Percentiles rank a stretch among this genome's conserved stretches.
Conservation (phyloP, 2,797 vertebrate genomes). For the Saxicola maurus region DNA sequence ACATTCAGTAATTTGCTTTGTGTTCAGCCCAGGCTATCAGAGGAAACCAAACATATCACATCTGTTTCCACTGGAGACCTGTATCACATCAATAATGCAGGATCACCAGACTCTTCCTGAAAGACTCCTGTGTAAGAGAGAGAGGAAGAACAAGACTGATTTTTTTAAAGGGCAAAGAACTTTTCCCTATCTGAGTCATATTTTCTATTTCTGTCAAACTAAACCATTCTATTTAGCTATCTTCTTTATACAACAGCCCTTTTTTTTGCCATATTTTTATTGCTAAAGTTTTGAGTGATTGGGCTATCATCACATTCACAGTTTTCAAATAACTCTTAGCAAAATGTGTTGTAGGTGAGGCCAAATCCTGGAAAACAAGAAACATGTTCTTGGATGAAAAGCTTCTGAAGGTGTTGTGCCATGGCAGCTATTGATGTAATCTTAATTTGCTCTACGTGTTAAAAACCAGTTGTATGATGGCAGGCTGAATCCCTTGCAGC, state of each 20-base stretch:
- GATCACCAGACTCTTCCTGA: conserved; percentile 21
- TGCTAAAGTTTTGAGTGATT: conserved; percentile 15
- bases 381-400: neutral
- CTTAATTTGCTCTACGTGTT: neutral
- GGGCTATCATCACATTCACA: conserved; percentile 3
- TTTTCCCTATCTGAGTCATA: conserved; percentile 23
- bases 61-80: conserved; percentile 61
- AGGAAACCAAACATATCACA: conserved; percentile 56
- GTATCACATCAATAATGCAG: conserved; percentile 53
- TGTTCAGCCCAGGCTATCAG: conserved; percentile 33
- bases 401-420: neutral
- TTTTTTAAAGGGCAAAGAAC: conserved; percentile 35
- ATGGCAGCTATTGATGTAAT: neutral
- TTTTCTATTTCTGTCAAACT: conserved; percentile 40
- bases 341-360: neutral
- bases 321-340: neutral
- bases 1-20: conserved; percentile 39
- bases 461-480: neutral
- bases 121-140: conserved; percentile 1
- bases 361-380: neutral
- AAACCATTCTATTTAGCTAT: neutral
- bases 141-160: neutral
- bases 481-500: neutral
- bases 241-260: neutral
- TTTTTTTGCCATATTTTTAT: neutral